Evolutionary conservation across 2,113 vertebrate genomes (phyloP), one percentile per base, ranked within the genome.

Genomic region (Saguinus midas): DNA sequence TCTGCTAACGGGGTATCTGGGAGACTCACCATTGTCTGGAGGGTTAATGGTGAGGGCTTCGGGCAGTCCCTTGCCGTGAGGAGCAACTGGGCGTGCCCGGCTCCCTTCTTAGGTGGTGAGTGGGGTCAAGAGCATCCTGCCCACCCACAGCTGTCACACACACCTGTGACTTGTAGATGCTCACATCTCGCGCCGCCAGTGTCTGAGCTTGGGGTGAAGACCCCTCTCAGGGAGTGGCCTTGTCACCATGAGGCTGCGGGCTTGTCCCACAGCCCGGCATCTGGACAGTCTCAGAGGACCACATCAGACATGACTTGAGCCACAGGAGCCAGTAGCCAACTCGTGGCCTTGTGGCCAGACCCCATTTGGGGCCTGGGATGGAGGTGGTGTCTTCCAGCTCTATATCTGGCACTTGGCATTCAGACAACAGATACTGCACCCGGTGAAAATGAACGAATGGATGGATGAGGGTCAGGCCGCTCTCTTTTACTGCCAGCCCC

Each of bases 141-240:
- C 40, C 0, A 6, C 23, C 20, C 6, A 0, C 10, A 50, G 13
- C 29, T 32, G 21, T 12, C 5, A 9, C 58, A 45, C 45, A 7
- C 6, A 13, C n/a, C 11, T 8, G 11, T 2, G 52, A 18, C 58
- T 2, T 20, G 25, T 17, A 75, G 29, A 14, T 29, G 4, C 48
- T 45, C 0, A 4, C 4, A 2, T 13, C 43, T 3, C 3, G 35
- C 50, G 29, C 27, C 8, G 2, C 43, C 40, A 4, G 0, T 21
- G 68, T 48, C 70, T 57, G 23, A 78, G 87, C 12, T 0, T 3
- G 8, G n/a, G 17, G 3, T 32, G 1, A 37, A 32, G n/a, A 52
- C 45, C 11, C 58, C 37, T 57, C 40, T 61, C 37, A 13, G 13
- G 40, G 48, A 23, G 32, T 1, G 0, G 20, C n/a, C 50, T 32